phyloP scores from a whole-genome alignment of 2,113 vertebrate species.

The Bambusicola thoracicus region DNA sequence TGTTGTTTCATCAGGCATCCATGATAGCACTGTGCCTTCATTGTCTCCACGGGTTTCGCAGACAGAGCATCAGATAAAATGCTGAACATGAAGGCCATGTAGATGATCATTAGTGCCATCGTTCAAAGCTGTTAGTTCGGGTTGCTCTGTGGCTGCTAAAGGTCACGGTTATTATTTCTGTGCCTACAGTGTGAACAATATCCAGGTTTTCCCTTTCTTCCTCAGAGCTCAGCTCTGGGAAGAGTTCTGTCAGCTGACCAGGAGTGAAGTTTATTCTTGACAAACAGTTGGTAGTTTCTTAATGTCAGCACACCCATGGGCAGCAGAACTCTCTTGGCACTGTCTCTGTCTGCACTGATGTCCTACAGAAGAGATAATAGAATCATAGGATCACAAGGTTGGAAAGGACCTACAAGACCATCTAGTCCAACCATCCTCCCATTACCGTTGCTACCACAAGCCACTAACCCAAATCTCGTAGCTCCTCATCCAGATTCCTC shows the following conservation, averaged over 20 bases:
- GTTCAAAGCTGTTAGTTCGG: neutral
- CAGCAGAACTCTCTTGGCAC: rapidly evolving
- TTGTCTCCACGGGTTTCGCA: neutral
- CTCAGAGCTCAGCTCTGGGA: neutral
- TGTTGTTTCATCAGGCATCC: neutral
- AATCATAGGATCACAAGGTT: no score
- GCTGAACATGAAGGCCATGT: neutral
- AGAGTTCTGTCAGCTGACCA: neutral
- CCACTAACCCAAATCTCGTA: no score
- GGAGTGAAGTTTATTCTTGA: neutral
- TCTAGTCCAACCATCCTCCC: no score
- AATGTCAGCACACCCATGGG: rapidly evolving
- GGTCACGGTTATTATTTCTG: neutral
- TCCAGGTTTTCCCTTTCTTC: neutral
- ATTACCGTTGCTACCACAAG: no score
- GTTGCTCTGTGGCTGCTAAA: neutral
- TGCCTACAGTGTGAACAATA: neutral
- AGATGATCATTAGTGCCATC: neutral
- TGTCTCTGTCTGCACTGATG: neutral
- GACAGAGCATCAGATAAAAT: neutral
- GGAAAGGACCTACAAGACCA: no score
- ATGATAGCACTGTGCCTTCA: neutral
- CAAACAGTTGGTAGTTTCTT: neutral
- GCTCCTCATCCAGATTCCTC: no score
- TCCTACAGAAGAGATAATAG: neutral